Evolutionary conservation across 2,113 vertebrate genomes (phyloP).

Genomic region (Steatornis caripensis): DNA sequence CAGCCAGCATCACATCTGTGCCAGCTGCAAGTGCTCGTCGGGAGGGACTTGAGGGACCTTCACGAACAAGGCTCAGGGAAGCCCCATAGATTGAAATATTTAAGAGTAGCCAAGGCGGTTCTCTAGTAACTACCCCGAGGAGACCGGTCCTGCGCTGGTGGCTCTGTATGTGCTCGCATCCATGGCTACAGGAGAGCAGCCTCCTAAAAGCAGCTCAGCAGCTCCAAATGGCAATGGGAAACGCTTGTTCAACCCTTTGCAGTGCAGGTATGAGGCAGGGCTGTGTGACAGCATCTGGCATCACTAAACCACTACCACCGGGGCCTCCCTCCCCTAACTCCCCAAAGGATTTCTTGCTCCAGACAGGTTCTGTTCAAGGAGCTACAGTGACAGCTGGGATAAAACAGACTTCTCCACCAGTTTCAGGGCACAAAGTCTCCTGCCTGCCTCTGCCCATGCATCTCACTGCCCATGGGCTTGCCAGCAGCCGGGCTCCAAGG

Average conservation of each 20-base stretch:
- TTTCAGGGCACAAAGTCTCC: not conserved
- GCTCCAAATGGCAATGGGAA: not conserved
- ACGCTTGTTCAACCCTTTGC: rapidly evolving
- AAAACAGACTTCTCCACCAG: not conserved
- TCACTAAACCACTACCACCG: rapidly evolving
- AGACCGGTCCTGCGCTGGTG: not conserved
- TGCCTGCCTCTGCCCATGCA: not conserved
- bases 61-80: not conserved
- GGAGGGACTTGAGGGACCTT: not conserved
- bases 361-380: not conserved
- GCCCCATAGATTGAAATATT: not conserved
- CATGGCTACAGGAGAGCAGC: not conserved
- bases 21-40: rapidly evolving
- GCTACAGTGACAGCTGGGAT: not conserved
- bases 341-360: not conserved
- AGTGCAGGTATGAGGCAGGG: rapidly evolving
- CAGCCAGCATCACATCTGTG: too few relatives aligned
- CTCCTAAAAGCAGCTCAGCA: not conserved
- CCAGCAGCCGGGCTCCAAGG: rapidly evolving
- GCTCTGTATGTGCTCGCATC: rapidly evolving
- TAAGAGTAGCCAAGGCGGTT: not conserved
- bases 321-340: not conserved
- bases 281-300: not conserved
- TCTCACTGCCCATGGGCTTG: rapidly evolving
- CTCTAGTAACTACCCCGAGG: not conserved